phyloP scores from a whole-genome alignment of 2,797 vertebrate genomes.

The Amniataba percoides region DNA sequence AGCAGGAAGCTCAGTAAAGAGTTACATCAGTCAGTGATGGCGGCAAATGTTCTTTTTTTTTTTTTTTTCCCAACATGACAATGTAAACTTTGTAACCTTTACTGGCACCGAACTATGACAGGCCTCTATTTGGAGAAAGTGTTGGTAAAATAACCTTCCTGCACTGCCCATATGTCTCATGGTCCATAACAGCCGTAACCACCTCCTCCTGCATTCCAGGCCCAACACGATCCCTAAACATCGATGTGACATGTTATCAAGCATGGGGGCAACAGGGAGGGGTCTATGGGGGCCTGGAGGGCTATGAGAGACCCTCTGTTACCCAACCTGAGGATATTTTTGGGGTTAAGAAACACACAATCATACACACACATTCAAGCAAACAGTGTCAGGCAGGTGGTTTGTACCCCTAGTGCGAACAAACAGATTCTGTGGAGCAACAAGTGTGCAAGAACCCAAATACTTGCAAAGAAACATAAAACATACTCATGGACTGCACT shows the following conservation, averaged over 20 bases:
- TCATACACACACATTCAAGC: not conserved
- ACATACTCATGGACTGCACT: not conserved
- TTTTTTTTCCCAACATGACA: slow-evolving; percentile 4
- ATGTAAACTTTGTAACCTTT: not conserved
- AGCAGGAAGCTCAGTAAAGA: not conserved
- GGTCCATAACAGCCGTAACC: slow-evolving; percentile 11
- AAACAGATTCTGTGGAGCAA: not conserved
- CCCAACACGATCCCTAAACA: slow-evolving; percentile 28
- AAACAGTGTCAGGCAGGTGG: not conserved
- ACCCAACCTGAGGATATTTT: slow-evolving; percentile 2
- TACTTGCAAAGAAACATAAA: not conserved
- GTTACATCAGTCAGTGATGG: not conserved
- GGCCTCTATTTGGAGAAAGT: slow-evolving; percentile 1
- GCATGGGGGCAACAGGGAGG: slow-evolving; percentile 18
- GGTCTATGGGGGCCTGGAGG: not conserved
- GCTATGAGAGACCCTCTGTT: slow-evolving; percentile 40
- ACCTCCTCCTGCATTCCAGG: slow-evolving; percentile 23
- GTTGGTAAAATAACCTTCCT: slow-evolving; percentile 21
- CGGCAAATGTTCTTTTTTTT: not conserved
- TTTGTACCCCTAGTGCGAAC: not conserved
- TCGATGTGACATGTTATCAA: slow-evolving; percentile 34
- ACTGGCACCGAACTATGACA: not conserved
- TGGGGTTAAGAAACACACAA: slow-evolving; percentile 10
- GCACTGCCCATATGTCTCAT: not conserved
- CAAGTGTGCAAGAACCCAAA: not conserved